Evolutionary conservation across 2,888 invertebrate genomes (phyloP).

Genomic region (Euzophera pinguis): DNA sequence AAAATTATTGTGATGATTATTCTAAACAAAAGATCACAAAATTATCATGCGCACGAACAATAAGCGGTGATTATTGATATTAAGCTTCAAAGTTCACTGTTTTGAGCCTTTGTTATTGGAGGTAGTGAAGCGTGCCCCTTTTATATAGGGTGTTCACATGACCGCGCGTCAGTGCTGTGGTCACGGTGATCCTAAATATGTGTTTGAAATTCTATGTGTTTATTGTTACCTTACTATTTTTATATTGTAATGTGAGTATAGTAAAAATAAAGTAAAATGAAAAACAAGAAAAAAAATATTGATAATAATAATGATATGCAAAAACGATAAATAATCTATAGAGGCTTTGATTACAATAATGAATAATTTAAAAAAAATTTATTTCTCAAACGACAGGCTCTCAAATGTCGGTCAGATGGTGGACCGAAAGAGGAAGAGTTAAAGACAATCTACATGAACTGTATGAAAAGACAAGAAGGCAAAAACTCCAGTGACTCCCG

Average conservation of each 20-base stretch:
- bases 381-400: constrained; percentile 43
- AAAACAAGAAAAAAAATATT: neutral
- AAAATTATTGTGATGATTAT: neutral
- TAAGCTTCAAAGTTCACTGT: constrained; percentile 22
- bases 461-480: constrained; percentile 68
- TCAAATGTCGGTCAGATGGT: constrained; percentile 81
- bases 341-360: too few species aligned
- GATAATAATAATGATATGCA: too few species aligned
- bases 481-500: constrained; percentile 41
- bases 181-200: constrained; percentile 38
- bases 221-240: constrained; percentile 37
- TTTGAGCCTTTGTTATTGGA: constrained; percentile 21
- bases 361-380: neutral
- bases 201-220: constrained; percentile 37
- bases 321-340: neutral
- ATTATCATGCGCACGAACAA: neutral
- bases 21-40: neutral
- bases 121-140: constrained; percentile 45
- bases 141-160: constrained; percentile 35
- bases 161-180: constrained; percentile 32
- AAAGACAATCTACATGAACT: constrained; percentile 77
- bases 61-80: constrained; percentile 15
- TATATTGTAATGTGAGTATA: constrained; percentile 46
- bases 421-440: constrained; percentile 80
- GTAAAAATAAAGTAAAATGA: neutral